Evolutionary conservation across 2,113 vertebrate species (phyloP).

Genomic region (Gallinago jamesoni): DNA sequence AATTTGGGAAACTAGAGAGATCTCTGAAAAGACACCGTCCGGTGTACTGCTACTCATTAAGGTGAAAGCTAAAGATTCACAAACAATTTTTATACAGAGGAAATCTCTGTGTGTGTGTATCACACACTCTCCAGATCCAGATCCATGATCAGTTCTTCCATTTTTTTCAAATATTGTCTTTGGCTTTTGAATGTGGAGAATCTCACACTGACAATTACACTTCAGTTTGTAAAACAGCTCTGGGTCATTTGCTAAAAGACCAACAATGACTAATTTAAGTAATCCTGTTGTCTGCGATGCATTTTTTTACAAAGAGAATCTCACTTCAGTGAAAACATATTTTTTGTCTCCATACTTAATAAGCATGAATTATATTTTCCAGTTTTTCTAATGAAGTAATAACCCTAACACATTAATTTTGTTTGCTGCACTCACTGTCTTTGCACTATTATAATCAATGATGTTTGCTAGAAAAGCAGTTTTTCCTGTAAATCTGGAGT

Average conservation of each 20-base stretch:
- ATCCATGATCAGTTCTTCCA: not conserved
- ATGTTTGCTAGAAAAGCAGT: not conserved
- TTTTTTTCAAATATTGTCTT: not conserved
- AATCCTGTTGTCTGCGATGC: not conserved
- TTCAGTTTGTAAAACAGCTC: slow-evolving; percentile 13
- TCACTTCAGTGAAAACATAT: not conserved
- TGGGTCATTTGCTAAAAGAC: not conserved
- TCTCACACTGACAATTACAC: not conserved
- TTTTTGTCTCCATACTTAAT: not conserved
- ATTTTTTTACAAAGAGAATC: not conserved
- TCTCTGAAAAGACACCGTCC: not conserved
- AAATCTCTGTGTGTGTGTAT: not conserved
- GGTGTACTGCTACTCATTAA: not conserved
- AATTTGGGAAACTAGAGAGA: not conserved
- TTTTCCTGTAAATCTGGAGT: not conserved
- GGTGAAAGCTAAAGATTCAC: not conserved
- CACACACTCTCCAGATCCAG: not conserved
- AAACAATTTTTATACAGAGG: not conserved
- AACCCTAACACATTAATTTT: slow-evolving; percentile 17
- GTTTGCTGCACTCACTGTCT: not conserved
- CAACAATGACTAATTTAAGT: not conserved
- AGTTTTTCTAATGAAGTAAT: slow-evolving; percentile 22
- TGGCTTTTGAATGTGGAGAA: not conserved
- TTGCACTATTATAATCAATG: not conserved
- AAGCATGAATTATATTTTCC: slow-evolving; percentile 1